Evolutionary conservation across 2,113 vertebrate genomes (phyloP).

Genomic region (Ibidorhyncha struthersii): DNA sequence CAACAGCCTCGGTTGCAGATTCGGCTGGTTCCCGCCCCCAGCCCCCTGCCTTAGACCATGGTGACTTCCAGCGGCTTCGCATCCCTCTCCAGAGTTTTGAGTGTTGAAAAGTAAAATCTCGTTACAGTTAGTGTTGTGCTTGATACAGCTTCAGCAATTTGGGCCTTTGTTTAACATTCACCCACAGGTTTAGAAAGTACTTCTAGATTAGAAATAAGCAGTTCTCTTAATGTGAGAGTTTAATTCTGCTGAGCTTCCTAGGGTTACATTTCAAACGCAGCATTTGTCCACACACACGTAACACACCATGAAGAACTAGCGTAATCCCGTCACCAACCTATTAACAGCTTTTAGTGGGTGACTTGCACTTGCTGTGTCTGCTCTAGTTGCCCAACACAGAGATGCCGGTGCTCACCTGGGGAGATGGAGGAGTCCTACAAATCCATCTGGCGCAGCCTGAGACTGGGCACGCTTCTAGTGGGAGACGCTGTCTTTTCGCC

Average conservation of each 20-base stretch:
- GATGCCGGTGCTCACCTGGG: background rate
- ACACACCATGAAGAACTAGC: background rate
- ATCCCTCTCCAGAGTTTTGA: background rate
- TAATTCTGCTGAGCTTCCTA: background rate
- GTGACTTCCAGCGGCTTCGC: background rate
- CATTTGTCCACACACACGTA: background rate
- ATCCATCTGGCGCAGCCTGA: background rate
- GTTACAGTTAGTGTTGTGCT: background rate
- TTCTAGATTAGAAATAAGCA: background rate
- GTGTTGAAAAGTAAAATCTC: background rate
- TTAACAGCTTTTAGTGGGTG: background rate
- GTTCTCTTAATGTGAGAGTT: background rate
- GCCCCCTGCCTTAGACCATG: background rate
- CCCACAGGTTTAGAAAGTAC: background rate
- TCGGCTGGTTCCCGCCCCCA: background rate
- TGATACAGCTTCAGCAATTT: background rate
- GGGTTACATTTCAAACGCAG: background rate
- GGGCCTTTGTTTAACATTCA: background rate
- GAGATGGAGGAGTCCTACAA: background rate
- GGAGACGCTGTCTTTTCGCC: background rate
- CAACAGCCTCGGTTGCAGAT: background rate
- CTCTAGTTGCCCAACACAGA: background rate
- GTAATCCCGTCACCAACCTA: background rate
- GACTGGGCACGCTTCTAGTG: accelerated
- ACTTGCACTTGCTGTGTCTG: no score